A percentile compares a stretch with the other conserved stretches of the same genome.
These are phyloP conservation scores for Eubasilissa regina DNA, from an alignment of 1,140 invertebrate genomes.

Conservation along the genomic window DNA sequence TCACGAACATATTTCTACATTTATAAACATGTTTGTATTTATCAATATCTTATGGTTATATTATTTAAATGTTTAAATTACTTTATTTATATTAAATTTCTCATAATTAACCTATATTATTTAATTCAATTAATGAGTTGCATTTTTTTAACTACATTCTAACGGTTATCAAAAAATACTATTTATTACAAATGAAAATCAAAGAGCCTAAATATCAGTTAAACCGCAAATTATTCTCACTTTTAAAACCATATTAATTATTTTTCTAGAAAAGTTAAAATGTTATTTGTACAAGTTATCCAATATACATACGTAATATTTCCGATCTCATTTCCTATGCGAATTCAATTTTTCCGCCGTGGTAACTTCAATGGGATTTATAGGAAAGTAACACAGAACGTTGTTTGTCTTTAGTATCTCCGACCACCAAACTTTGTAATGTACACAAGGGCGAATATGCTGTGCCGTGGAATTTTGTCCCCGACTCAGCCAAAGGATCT, in stretches of 20 bases:
- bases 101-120: too few relatives aligned
- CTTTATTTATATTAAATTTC: too few relatives aligned
- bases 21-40: too few relatives aligned
- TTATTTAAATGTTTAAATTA: too few relatives aligned
- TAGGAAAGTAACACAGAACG: slow-evolving; percentile 46
- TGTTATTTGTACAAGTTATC: too few relatives aligned
- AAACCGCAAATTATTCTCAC: background rate
- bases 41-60: too few relatives aligned
- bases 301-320: too few relatives aligned
- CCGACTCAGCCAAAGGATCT: slow-evolving; percentile 53
- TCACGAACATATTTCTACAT: too few relatives aligned
- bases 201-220: background rate
- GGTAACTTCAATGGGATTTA: slow-evolving; percentile 42
- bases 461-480: slow-evolving; percentile 48
- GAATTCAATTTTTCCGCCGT: slow-evolving; percentile 40
- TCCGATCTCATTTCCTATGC: slow-evolving; percentile 4
- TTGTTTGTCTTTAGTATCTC: slow-evolving; percentile 56
- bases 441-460: slow-evolving; percentile 50
- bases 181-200: too few relatives aligned
- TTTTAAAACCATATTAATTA: background rate
- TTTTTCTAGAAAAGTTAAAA: too few relatives aligned
- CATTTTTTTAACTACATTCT: background rate
- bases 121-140: too few relatives aligned
- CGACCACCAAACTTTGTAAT: slow-evolving; percentile 51
- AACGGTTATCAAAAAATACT: too few relatives aligned